Evolutionary conservation across 1,140 invertebrate genomes (phyloP).

Genomic region (Eupristina koningsbergeri): DNA sequence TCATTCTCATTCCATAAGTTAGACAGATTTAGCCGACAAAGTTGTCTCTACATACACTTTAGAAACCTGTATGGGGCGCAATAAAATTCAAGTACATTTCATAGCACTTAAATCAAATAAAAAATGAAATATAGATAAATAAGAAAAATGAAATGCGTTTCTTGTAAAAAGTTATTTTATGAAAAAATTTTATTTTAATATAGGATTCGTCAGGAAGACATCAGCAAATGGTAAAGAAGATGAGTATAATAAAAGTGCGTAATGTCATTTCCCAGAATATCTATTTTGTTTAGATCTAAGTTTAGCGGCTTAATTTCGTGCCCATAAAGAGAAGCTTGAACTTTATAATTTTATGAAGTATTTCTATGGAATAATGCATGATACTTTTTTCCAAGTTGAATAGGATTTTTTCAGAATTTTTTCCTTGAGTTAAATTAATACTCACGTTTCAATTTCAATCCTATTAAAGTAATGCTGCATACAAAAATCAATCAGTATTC

Average conservation of each 20-base stretch:
- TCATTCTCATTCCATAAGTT: conserved; percentile 27
- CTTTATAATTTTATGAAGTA: not conserved
- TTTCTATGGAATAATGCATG: not conserved
- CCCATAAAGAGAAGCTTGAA: not conserved
- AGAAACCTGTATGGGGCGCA: not conserved
- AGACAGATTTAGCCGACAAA: conserved; percentile 18
- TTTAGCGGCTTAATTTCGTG: not conserved
- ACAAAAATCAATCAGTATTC: not conserved
- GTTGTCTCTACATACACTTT: not conserved
- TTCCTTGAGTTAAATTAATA: not conserved
- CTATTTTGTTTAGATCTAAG: not conserved
- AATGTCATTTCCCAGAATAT: not conserved
- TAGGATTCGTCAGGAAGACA: not conserved
- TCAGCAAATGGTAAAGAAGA: not conserved
- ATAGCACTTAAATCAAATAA: not conserved
- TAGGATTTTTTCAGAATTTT: not conserved
- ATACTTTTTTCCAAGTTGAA: not conserved
- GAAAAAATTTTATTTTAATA: conserved; percentile 1
- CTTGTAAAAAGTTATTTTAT: not conserved
- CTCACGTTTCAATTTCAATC: not conserved
- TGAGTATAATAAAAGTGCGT: conserved; percentile 2
- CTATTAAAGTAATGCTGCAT: not conserved
- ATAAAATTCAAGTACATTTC: conserved; percentile 24
- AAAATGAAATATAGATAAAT: conserved; percentile 12
- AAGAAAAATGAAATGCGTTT: not conserved